Evolutionary conservation across 2,888 invertebrate species (phyloP), one percentile per base, ranked within the genome.

Genomic region (Nomada fucata): DNA sequence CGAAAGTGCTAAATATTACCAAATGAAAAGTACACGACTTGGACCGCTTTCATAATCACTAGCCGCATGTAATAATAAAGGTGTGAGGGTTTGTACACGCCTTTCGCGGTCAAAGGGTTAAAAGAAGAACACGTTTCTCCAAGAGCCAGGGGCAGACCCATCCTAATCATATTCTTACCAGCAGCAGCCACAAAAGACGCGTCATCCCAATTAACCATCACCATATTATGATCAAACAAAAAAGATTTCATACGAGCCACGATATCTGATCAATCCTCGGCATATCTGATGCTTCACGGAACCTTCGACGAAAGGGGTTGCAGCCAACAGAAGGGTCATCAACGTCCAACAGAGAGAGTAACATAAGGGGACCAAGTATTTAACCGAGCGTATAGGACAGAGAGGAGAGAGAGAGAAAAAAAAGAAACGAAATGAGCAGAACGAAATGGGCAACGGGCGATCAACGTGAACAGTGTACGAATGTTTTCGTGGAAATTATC

Each of bases 401-500:
- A 26, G 18, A 26, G 9, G 20, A 55, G 20, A 42, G 52, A 7
- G 42, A 47, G 13, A 59, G 7, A 50, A 47, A 18, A n/a, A 23
- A 44, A 23, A n/a, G n/a, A n/a, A n/a, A n/a, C n/a, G n/a, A n/a
- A n/a, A n/a, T n/a, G n/a, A n/a, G n/a, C n/a, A n/a, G n/a, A n/a
- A 78, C 55, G 44, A 74, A 63, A 76, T 20, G 70, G 26, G 29
- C 50, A 52, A 42, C 23, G 2, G 10, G 23, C 55, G 55, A 55
- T 44, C 64, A 61, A 70, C 77, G 82, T 69, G 78, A 4, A 55
- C 61, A 47, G 53, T 47, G 18, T 60, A 68, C 77, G 59, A 60
- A 78, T 29, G 63, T 23, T 78, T 74, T 68, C 73, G 53, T 74
- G 20, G 77, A 74, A 71, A 73, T 29, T 26, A 67, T 47, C 18